Evolutionary conservation across 2,888 invertebrate species (phyloP).

Genomic region (Diaphora mendica): DNA sequence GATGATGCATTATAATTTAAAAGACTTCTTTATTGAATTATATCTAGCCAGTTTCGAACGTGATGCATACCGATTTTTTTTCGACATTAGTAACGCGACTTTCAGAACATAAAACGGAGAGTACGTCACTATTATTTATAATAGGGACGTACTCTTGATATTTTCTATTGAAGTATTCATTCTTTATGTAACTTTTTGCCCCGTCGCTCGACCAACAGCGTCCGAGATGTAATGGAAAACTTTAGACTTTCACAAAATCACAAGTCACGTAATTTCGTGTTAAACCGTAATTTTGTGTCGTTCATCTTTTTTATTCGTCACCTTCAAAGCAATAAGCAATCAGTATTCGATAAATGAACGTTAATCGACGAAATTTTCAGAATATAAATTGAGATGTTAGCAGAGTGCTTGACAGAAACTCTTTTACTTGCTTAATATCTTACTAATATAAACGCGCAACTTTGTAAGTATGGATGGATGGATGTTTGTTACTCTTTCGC

Average conservation of each 20-base stretch:
- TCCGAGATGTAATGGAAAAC: slow-evolving; percentile 3
- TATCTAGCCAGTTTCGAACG: not conserved
- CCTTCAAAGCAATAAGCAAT: slow-evolving; percentile 28
- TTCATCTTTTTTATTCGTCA: slow-evolving; percentile 27
- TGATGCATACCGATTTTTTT: no score
- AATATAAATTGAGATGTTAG: slow-evolving; percentile 17
- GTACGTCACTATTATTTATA: no score
- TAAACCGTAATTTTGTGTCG: slow-evolving; percentile 30
- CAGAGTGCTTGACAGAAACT: not conserved
- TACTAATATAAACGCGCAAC: no score
- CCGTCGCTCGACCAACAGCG: slow-evolving; percentile 8
- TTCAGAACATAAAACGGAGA: no score
- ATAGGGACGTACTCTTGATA: not conserved
- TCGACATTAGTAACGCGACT: no score
- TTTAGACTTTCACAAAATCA: not conserved
- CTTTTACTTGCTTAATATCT: not conserved
- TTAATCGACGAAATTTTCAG: slow-evolving; percentile 21
- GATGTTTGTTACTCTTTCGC: no score
- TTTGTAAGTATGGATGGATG: no score
- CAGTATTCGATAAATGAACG: slow-evolving; percentile 20
- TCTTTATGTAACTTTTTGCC: slow-evolving; percentile 4
- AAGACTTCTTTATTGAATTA: not conserved
- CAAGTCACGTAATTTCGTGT: slow-evolving; percentile 23
- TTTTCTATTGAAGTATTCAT: not conserved
- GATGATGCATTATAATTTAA: no score